These are phyloP conservation scores for Mastomys natalensis DNA, from an alignment of 2,113 vertebrate species.

Conservation along the genomic window DNA sequence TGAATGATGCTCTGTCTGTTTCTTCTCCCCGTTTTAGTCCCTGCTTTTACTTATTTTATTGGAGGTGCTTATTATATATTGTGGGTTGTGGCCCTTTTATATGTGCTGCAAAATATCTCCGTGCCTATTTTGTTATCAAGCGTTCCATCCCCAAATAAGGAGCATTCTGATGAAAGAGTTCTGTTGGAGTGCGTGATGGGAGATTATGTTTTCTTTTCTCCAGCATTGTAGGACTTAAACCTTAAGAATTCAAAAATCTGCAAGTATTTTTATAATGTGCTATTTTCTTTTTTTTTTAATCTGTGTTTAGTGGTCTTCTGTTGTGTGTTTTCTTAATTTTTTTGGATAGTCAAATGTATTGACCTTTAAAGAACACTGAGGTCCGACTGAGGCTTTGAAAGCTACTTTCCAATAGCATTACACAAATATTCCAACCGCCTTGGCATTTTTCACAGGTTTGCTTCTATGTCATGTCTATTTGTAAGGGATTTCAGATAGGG, in stretches of 20 bases:
- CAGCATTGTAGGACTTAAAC: not conserved
- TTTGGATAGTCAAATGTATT: not conserved
- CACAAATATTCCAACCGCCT: not conserved
- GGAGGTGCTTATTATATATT: not conserved
- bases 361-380: not conserved
- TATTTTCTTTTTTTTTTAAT: not conserved
- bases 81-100: not conserved
- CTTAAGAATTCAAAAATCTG: not conserved
- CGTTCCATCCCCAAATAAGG: not conserved
- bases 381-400: constrained; percentile 13
- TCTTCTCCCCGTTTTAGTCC: constrained; percentile 13
- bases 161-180: not conserved
- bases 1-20: not conserved
- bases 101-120: not conserved
- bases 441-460: not conserved
- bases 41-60: constrained; percentile 34
- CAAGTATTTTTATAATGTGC: constrained; percentile 18
- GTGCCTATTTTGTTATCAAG: not conserved
- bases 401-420: not conserved
- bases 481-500: not conserved
- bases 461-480: not conserved
- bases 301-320: not conserved
- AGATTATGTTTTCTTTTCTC: not conserved
- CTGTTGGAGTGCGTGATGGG: not conserved
- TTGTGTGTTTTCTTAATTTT: not conserved